These are phyloP conservation scores for Drosophila rufa DNA, from an alignment of 1,140 invertebrate species.

Conservation along the genomic window DNA sequence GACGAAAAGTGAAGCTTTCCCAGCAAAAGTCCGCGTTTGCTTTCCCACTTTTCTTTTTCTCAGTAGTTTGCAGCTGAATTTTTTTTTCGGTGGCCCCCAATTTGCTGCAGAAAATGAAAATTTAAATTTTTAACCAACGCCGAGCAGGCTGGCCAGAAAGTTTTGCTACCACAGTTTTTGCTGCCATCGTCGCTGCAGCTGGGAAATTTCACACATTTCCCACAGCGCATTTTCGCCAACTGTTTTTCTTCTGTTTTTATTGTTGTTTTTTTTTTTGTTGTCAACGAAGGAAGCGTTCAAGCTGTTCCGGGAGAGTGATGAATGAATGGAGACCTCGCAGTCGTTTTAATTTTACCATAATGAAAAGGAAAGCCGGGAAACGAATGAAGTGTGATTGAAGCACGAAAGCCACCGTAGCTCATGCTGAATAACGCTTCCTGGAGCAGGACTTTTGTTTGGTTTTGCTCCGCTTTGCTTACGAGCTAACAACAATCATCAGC, in stretches of 20 bases:
- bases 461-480: constrained; percentile 33
- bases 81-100: constrained; percentile 41
- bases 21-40: constrained; percentile 50
- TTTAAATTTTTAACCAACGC: constrained; percentile 82
- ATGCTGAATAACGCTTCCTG: constrained; percentile 17
- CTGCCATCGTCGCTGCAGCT: constrained; percentile 57
- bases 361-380: constrained; percentile 52
- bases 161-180: constrained; percentile 57
- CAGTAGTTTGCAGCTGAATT: constrained; percentile 17
- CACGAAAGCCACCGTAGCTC: constrained; percentile 6
- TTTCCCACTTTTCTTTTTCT: constrained; percentile 42
- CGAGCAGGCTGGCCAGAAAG: constrained; percentile 54
- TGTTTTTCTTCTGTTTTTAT: constrained; percentile 41
- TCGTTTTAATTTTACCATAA: constrained; percentile 69
- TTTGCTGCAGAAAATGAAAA: constrained; percentile 80
- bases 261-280: constrained; percentile 47
- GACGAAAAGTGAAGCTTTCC: constrained; percentile 18
- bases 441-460: constrained; percentile 32
- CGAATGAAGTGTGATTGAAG: constrained; percentile 58
- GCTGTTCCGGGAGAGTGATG: constrained; percentile 56
- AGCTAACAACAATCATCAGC: constrained; percentile 58
- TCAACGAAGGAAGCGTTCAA: constrained; percentile 59
- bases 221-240: constrained; percentile 67
- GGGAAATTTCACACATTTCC: constrained; percentile 81
- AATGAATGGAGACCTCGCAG: constrained; percentile 46